A percentile compares a stretch with the other conserved stretches of the same genome.
Evolutionary conservation across 2,888 invertebrate species (phyloP).

Genomic region (Plebejus anna): DNA sequence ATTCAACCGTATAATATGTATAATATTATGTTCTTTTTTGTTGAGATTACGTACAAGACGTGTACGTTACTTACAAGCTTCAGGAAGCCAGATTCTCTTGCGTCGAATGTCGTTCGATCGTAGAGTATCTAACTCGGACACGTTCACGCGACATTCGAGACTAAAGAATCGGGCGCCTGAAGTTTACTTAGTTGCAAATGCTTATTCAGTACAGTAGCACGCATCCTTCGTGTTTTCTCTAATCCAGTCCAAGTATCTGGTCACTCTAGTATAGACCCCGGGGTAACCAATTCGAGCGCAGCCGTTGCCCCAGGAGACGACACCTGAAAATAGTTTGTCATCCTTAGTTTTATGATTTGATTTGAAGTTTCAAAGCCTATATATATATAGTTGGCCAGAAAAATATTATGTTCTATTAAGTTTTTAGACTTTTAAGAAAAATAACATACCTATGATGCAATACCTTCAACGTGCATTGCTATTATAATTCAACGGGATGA

Average conservation of each 20-base stretch:
- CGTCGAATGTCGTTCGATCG: no score
- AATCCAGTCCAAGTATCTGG: constrained; percentile 91
- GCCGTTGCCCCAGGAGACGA: constrained; percentile 95
- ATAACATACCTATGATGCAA: background rate
- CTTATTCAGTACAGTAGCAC: constrained; percentile 86
- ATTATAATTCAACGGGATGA: background rate
- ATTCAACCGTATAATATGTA: no score
- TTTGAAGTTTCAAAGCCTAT: no score
- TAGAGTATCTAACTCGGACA: no score
- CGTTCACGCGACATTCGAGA: no score
- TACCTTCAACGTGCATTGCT: background rate
- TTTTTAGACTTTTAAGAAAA: background rate
- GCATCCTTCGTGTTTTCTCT: constrained; percentile 87
- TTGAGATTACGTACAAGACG: background rate
- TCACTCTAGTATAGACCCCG: constrained; percentile 91
- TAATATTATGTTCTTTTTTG: background rate
- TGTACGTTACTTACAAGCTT: background rate
- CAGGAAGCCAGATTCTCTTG: background rate
- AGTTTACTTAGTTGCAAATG: background rate
- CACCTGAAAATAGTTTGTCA: constrained; percentile 68
- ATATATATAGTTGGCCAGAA: no score
- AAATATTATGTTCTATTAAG: no score
- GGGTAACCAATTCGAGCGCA: constrained; percentile 92
- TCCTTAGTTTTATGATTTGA: background rate
- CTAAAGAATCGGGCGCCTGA: background rate